Conservation (phyloP, 2,113 vertebrate species). For the Fregetta grallaria region DNA sequence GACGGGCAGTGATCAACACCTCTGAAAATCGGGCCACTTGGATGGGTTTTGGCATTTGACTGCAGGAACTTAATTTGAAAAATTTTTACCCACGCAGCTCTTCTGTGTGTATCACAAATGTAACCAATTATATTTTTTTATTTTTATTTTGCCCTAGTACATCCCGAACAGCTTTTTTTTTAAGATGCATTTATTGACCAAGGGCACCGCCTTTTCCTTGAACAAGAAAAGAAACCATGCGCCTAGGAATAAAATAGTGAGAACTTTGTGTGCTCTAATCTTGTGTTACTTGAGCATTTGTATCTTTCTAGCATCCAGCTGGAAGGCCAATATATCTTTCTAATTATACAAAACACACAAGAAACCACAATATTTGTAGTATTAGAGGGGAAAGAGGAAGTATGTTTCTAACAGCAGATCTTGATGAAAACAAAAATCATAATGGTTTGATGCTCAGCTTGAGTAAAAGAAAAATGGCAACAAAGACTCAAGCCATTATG, state of each 20-base stretch:
- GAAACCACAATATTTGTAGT: background rate
- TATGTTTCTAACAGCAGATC: background rate
- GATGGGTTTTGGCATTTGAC: background rate
- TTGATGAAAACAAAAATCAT: background rate
- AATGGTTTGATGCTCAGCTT: background rate
- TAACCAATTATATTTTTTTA: background rate
- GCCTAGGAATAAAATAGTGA: background rate
- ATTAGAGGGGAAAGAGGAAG: background rate
- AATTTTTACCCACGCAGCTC: background rate
- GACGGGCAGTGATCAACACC: background rate
- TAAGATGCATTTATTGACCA: background rate
- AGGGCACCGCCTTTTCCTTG: background rate
- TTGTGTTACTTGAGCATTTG: background rate
- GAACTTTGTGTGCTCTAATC: background rate
- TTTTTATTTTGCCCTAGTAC: background rate
- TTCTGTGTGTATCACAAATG: background rate
- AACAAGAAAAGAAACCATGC: background rate
- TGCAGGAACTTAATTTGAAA: background rate
- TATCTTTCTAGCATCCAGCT: background rate
- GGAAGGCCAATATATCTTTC: background rate
- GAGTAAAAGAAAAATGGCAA: background rate
- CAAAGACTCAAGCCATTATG: background rate
- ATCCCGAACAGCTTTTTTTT: background rate
- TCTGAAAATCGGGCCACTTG: background rate
- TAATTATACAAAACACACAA: background rate